Evolutionary conservation across 2,888 invertebrate species (phyloP).

Genomic region (Adelphocoris suturalis): DNA sequence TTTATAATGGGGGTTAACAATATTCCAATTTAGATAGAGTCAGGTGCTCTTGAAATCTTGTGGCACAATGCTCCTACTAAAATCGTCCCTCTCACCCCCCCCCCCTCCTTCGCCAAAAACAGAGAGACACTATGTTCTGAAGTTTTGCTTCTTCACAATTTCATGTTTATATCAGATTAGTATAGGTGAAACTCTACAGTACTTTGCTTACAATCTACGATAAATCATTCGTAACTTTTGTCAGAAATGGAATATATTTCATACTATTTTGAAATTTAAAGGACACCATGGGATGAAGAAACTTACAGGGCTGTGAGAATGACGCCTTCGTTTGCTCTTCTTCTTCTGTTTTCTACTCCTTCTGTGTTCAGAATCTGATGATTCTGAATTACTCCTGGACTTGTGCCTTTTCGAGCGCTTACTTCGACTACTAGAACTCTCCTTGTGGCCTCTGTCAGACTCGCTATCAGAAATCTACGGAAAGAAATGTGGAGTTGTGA

Average conservation of each 20-base stretch:
- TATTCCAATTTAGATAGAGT: no score
- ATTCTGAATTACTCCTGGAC: constrained; percentile 79
- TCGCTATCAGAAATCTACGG: constrained; percentile 78
- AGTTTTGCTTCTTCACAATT: no score
- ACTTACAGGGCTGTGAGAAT: constrained; percentile 79
- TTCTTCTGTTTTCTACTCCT: constrained; percentile 80
- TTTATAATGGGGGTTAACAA: no score
- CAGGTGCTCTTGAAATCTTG: no score
- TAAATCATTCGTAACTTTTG: background rate
- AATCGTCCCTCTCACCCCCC: no score
- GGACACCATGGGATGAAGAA: background rate
- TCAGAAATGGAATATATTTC: background rate
- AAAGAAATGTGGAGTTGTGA: background rate
- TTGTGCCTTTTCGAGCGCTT: constrained; percentile 85
- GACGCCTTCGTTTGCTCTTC: constrained; percentile 80
- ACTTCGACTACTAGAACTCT: constrained; percentile 80
- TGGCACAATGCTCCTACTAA: no score
- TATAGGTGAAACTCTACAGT: background rate
- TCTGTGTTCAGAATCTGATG: constrained; percentile 78
- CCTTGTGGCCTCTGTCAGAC: constrained; percentile 78
- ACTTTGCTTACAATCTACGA: background rate
- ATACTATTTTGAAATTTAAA: background rate
- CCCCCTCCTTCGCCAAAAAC: no score
- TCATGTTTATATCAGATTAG: background rate
- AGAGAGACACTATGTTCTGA: no score